A percentile compares a stretch with the other conserved stretches of the same genome.
Evolutionary conservation across 2,113 vertebrate genomes (phyloP).

Genomic region (Pseudonaja textilis): DNA sequence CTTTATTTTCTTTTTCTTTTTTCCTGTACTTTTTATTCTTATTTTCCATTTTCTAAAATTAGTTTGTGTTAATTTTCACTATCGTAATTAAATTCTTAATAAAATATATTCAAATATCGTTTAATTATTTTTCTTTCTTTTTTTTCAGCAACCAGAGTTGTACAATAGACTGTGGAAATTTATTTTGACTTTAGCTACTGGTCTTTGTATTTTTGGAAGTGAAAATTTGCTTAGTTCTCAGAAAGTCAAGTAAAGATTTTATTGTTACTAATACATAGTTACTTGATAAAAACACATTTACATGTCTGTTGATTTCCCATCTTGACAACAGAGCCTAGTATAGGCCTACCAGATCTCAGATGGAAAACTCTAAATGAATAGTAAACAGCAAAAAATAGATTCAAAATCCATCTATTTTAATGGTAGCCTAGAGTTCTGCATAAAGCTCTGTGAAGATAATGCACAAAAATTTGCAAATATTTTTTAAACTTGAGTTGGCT

Average conservation of each 20-base stretch:
- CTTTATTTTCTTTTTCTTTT: not conserved
- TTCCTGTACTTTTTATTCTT: not conserved
- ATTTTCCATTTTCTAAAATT: not conserved
- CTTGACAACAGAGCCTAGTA: not conserved
- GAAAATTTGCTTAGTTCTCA: not conserved
- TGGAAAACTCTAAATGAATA: not conserved
- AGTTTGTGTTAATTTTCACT: not conserved
- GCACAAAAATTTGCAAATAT: not conserved
- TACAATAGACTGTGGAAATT: not conserved
- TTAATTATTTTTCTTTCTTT: not conserved
- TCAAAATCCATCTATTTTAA: not conserved
- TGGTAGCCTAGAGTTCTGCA: not conserved
- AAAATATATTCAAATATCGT: not conserved
- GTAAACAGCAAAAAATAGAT: not conserved
- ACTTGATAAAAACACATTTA: not conserved
- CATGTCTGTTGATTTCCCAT: not conserved
- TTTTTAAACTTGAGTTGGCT: not conserved
- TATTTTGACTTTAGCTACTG: not conserved
- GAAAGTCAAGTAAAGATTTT: not conserved
- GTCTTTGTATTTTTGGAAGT: not conserved
- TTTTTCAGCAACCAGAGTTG: not conserved
- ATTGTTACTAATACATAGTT: not conserved
- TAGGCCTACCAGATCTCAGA: not conserved
- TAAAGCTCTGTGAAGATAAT: not conserved
- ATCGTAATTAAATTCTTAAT: not conserved